Percentiles rank a stretch among this genome's conserved stretches.
phyloP scores from a whole-genome alignment of 2,888 invertebrate genomes.

The Mycalesis mineus region DNA sequence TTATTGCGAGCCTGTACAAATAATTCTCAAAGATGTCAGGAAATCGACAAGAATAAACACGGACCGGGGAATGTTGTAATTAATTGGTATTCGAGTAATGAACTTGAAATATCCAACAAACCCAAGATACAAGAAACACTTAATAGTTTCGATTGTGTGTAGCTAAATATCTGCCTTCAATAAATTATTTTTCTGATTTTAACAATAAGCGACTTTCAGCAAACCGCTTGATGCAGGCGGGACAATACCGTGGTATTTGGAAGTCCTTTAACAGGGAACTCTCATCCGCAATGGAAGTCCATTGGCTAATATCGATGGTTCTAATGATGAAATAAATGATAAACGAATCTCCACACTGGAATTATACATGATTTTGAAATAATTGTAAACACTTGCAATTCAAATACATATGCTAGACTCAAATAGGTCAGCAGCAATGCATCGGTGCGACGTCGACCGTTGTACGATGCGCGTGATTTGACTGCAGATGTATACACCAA shows the following conservation, averaged over 20 bases:
- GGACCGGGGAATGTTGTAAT: not conserved
- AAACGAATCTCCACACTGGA: too few relatives aligned
- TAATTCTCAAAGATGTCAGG: conserved; percentile 28
- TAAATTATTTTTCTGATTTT: too few relatives aligned
- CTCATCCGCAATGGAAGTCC: too few relatives aligned
- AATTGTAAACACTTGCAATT: conserved; percentile 19
- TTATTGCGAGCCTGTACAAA: conserved; percentile 54
- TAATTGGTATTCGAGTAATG: not conserved
- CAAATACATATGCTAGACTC: conserved; percentile 48
- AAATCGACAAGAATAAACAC: conserved; percentile 5
- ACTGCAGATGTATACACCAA: conserved; percentile 47
- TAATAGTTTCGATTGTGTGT: too few relatives aligned
- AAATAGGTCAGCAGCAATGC: conserved; percentile 65
- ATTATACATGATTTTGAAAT: not conserved
- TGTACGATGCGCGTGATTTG: conserved; percentile 61
- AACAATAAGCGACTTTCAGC: too few relatives aligned
- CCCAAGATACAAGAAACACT: too few relatives aligned
- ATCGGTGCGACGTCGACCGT: conserved; percentile 57
- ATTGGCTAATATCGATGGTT: too few relatives aligned
- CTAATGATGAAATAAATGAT: too few relatives aligned
- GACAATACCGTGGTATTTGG: too few relatives aligned
- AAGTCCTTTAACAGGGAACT: too few relatives aligned
- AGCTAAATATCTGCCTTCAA: too few relatives aligned
- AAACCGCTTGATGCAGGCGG: too few relatives aligned
- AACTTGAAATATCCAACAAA: not conserved